These are phyloP conservation scores for Julus scandinavius DNA, from an alignment of 2,888 invertebrate species.

Conservation along the genomic window DNA sequence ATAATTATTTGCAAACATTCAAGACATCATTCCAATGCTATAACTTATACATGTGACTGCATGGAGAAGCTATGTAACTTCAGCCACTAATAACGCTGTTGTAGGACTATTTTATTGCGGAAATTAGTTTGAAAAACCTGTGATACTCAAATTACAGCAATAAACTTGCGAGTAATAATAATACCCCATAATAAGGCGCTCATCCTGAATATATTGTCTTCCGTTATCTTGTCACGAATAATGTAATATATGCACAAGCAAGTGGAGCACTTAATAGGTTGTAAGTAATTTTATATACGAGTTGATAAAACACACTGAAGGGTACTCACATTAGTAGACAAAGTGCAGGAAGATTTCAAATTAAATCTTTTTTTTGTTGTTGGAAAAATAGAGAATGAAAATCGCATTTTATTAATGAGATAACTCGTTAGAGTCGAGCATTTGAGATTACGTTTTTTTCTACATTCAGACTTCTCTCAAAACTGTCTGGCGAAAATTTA, in stretches of 20 bases:
- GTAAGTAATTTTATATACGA: conserved; percentile 18
- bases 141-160: not conserved
- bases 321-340: not conserved
- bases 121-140: not conserved
- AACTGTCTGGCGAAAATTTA: not conserved
- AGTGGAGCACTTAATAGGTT: conserved; percentile 8
- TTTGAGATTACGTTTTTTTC: not conserved
- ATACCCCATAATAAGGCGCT: not conserved
- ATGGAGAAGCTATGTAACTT: not conserved
- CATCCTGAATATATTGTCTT: conserved; percentile 7
- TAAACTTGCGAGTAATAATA: not conserved
- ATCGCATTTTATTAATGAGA: not conserved
- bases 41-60: no score
- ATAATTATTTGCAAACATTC: not conserved
- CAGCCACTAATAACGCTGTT: not conserved
- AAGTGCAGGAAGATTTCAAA: conserved; percentile 21
- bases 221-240: conserved; percentile 9
- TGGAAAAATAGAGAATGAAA: not conserved
- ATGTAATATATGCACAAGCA: not conserved
- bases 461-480: not conserved
- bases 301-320: conserved; percentile 33
- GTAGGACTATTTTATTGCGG: not conserved
- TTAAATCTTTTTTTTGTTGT: not conserved
- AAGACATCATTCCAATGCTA: not conserved
- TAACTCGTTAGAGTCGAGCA: not conserved